Evolutionary conservation across 2,797 vertebrate species (phyloP).

Genomic region (Steatocranus sp.): DNA sequence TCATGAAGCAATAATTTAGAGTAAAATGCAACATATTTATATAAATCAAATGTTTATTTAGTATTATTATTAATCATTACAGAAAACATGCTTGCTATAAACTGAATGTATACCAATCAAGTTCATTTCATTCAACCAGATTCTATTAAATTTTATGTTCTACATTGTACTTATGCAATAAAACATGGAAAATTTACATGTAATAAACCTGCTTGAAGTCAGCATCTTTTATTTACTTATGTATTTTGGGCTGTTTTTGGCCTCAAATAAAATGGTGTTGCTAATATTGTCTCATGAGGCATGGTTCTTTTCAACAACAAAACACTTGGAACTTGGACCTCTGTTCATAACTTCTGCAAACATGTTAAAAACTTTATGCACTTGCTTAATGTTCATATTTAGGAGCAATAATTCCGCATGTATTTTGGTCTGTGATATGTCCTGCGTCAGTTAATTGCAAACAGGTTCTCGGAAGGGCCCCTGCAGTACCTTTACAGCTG

Average conservation of each 20-base stretch:
- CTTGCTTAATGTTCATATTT: neutral
- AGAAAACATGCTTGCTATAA: neutral
- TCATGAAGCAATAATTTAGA: neutral
- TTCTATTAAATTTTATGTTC: neutral
- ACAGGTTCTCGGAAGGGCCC: neutral
- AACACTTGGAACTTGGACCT: neutral
- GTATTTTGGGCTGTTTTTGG: neutral
- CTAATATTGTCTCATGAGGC: neutral
- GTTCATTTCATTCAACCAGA: neutral
- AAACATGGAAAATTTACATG: neutral
- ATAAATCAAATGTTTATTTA: neutral
- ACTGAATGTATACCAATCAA: neutral
- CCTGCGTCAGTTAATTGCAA: neutral
- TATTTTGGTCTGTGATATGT: neutral
- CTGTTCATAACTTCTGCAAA: neutral
- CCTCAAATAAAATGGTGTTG: neutral
- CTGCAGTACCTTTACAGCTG: neutral
- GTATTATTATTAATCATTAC: neutral
- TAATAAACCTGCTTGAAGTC: neutral
- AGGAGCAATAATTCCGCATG: neutral
- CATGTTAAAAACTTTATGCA: neutral
- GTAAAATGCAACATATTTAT: neutral
- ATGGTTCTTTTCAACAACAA: neutral
- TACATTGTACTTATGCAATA: neutral
- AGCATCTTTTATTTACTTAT: neutral